Conservation (phyloP, 2,888 invertebrate species). For the Alitta virens region DNA sequence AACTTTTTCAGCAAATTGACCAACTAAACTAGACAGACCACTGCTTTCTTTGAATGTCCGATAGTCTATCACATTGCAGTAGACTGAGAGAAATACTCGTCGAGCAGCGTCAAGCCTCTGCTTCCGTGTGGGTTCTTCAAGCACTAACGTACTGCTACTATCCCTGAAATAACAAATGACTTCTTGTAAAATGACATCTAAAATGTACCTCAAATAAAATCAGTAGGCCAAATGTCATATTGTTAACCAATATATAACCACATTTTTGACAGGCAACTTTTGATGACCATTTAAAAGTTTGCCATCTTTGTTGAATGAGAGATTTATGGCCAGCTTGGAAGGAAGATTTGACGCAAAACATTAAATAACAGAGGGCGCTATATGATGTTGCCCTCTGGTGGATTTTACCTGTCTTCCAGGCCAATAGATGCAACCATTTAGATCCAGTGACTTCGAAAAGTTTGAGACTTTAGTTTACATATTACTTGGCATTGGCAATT, state of each 20-base stretch:
- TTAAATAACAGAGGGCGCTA: too few relatives aligned
- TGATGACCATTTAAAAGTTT: too few relatives aligned
- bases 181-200: background rate
- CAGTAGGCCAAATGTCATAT: background rate
- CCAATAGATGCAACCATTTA: too few relatives aligned
- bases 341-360: too few relatives aligned
- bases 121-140: slow-evolving; percentile 49
- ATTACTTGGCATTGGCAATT: too few relatives aligned
- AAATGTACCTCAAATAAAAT: background rate
- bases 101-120: slow-evolving; percentile 63
- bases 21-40: slow-evolving; percentile 61
- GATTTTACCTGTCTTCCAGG: too few relatives aligned
- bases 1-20: slow-evolving; percentile 65
- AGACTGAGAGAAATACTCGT: slow-evolving; percentile 63
- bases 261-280: too few relatives aligned
- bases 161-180: background rate
- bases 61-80: slow-evolving; percentile 62
- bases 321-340: too few relatives aligned
- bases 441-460: too few relatives aligned
- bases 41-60: slow-evolving; percentile 57
- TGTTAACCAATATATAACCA: background rate
- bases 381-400: too few relatives aligned
- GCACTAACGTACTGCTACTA: slow-evolving; percentile 6
- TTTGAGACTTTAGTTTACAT: too few relatives aligned
- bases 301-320: too few relatives aligned